These are phyloP conservation scores for Lagodon rhomboides DNA, from an alignment of 2,797 vertebrate genomes.

Conservation along the genomic window DNA sequence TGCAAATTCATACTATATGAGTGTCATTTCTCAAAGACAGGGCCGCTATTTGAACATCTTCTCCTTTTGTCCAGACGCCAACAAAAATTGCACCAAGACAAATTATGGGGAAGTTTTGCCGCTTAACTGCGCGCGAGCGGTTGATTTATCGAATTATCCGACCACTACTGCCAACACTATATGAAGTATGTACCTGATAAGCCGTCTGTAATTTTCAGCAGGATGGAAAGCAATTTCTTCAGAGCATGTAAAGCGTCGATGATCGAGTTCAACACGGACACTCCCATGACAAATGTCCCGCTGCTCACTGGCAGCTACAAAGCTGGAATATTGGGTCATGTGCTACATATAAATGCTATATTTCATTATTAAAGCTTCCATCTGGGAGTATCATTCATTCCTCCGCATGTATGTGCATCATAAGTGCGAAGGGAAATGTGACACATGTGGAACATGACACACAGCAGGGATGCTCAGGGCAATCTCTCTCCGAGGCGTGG, in stretches of 20 bases:
- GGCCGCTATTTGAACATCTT: slow-evolving; percentile 13
- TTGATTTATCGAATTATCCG: slow-evolving; percentile 71
- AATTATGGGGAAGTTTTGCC: slow-evolving; percentile 51
- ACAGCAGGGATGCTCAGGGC: not conserved
- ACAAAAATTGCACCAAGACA: slow-evolving; percentile 58
- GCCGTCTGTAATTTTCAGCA: slow-evolving; percentile 64
- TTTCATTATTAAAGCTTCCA: slow-evolving; percentile 43
- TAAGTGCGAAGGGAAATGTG: slow-evolving; percentile 36
- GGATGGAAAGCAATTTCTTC: slow-evolving; percentile 63
- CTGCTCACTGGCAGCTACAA: slow-evolving; percentile 10
- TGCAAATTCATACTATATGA: slow-evolving; percentile 1
- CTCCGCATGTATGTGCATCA: slow-evolving; percentile 16
- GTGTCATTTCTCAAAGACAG: not conserved
- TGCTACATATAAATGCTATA: slow-evolving; percentile 28
- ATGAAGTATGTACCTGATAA: slow-evolving; percentile 67
- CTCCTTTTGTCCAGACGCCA: slow-evolving; percentile 44
- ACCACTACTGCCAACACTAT: slow-evolving; percentile 44
- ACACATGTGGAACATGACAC: slow-evolving; percentile 28
- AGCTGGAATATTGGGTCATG: slow-evolving; percentile 36
- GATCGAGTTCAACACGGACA: slow-evolving; percentile 52
- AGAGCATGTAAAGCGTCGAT: slow-evolving; percentile 54
- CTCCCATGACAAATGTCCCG: slow-evolving; percentile 43
- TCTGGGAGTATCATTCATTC: not conserved
- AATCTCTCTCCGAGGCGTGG: slow-evolving; percentile 21
- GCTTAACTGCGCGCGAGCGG: slow-evolving; percentile 40